Percentiles rank a stretch among this genome's conserved stretches.
Conservation (phyloP, 2,888 invertebrate species). For the Caenorhabditis sp. region DNA sequence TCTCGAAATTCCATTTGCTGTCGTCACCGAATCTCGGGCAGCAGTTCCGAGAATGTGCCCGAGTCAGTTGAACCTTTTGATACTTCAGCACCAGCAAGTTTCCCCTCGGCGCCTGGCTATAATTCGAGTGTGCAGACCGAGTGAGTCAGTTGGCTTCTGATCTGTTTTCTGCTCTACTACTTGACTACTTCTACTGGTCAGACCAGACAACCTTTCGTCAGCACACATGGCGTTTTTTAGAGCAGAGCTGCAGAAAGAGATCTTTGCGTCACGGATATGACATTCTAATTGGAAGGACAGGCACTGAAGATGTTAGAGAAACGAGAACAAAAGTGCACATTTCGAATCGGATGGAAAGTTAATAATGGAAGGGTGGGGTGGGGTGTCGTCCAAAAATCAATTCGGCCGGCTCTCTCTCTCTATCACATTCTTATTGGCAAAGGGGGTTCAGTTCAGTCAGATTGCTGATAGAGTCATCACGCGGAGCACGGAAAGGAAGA, state of each 20-base stretch:
- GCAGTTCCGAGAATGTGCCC: not conserved
- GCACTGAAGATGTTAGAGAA: not conserved
- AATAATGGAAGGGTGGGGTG: conserved; percentile 3
- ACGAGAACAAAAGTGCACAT: not conserved
- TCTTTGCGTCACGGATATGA: conserved; percentile 1
- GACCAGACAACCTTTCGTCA: not conserved
- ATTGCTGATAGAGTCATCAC: conserved; percentile 33
- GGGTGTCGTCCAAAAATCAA: conserved; percentile 21
- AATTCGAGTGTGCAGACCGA: not conserved
- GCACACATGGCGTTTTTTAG: conserved; percentile 13
- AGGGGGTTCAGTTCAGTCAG: conserved; percentile 3
- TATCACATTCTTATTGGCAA: not conserved
- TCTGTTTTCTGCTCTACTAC: conserved; percentile 4
- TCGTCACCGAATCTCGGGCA: not conserved
- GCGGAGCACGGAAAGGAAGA: conserved; percentile 32
- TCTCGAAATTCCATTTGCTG: too few relatives aligned
- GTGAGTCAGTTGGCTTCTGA: not conserved
- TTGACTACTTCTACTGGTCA: not conserved
- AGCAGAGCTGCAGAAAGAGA: not conserved
- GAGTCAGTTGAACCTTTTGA: not conserved
- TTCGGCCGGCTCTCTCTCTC: not conserved
- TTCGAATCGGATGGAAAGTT: not conserved
- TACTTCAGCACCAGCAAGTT: not conserved
- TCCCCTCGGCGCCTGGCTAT: not conserved
- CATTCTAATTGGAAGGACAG: not conserved